phyloP scores from a whole-genome alignment of 1,140 invertebrate genomes.

The Cydia splendana region DNA sequence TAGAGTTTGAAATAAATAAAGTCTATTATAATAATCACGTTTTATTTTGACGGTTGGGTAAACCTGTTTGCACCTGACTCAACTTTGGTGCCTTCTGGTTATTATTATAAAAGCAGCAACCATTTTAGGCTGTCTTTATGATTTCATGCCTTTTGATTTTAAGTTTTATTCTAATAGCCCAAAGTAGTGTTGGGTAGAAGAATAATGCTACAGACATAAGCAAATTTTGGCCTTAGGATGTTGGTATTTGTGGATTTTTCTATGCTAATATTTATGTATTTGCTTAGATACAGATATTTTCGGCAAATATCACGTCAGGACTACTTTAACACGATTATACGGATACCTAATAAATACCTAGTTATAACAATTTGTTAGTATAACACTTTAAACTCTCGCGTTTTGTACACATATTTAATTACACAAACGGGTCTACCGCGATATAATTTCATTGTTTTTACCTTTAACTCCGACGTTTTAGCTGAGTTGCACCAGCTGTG shows the following conservation, averaged over 20 bases:
- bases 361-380: not conserved
- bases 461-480: too few species aligned
- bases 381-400: too few species aligned
- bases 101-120: constrained; percentile 8
- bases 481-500: too few species aligned
- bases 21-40: not conserved
- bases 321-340: not conserved
- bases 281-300: not conserved
- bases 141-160: not conserved
- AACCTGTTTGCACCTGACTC: constrained; percentile 21
- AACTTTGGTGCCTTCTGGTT: not conserved
- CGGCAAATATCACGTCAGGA: not conserved
- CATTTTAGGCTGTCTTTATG: not conserved
- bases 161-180: not conserved
- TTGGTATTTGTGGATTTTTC: not conserved
- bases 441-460: too few species aligned
- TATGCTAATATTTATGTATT: not conserved
- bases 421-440: too few species aligned
- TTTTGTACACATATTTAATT: too few species aligned
- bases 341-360: not conserved
- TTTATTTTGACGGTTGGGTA: constrained; percentile 3
- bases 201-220: not conserved
- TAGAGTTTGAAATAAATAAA: not conserved
- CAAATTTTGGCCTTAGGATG: not conserved
- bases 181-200: not conserved